Evolutionary conservation across 2,113 vertebrate genomes (phyloP).

Genomic region (Pongo pygmaeus): DNA sequence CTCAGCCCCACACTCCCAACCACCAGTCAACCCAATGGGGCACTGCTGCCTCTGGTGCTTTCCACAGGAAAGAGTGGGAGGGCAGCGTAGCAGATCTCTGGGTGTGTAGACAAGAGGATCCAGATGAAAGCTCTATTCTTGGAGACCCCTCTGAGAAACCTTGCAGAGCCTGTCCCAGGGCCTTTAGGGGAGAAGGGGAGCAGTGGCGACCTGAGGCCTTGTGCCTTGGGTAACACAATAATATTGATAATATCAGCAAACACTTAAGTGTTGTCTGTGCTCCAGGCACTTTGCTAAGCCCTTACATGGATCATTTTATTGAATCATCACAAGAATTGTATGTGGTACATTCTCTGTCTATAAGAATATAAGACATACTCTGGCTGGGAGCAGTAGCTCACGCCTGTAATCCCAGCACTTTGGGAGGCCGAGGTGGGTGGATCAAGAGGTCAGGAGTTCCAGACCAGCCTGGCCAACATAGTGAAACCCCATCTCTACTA

Average conservation of each 20-base stretch:
- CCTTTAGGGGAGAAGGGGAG: not conserved
- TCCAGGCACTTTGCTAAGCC: not conserved
- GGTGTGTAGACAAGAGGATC: not conserved
- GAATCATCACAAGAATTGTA: not conserved
- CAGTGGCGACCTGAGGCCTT: not conserved
- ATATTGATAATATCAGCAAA: not conserved
- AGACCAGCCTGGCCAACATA: no score
- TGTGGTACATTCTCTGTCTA: not conserved
- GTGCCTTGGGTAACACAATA: not conserved
- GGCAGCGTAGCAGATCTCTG: not conserved
- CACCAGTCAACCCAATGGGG: not conserved
- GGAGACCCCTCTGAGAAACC: not conserved
- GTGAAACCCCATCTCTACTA: no score
- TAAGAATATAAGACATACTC: not conserved
- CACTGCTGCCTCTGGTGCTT: not conserved
- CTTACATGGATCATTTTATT: not conserved
- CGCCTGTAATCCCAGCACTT: no score
- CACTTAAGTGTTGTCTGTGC: not conserved
- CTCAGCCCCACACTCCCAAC: not conserved
- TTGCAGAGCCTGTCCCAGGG: not conserved
- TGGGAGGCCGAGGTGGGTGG: no score
- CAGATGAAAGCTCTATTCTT: not conserved
- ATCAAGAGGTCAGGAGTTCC: no score
- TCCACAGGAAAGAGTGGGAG: not conserved
- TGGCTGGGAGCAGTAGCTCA: no score